Base-by-base conservation (phyloP, 2,113 vertebrate genomes). In the Epinephelus cyanopodus region DNA sequence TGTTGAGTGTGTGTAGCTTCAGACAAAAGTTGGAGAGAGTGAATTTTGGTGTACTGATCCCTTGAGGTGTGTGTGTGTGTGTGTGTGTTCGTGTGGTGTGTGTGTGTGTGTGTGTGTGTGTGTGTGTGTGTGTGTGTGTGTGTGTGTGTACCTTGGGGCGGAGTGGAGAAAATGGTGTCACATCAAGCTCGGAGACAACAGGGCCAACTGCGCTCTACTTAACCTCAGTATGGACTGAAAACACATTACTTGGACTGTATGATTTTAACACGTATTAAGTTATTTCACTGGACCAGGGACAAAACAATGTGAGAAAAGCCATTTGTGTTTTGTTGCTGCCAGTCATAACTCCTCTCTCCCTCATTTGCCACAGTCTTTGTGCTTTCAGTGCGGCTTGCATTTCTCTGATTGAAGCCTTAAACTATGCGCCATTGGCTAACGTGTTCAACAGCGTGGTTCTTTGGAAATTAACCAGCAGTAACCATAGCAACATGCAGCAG, bases 161-260 rank as follows among this genome's bases (percentile, higher is more conserved):
- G 56, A 80, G 71, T 83, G 66, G 69, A 75, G 65, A 56, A 84
- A 90, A 93, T 82, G 56, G 87, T 87, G 83, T 85, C 89, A 79
- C 66, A 71, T 83, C 74, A 81, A 89, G 68, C 85, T 76, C 7
- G 14, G 65, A 87, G 77, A 89, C 82, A 84, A 83, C 79, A 75
- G 50, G 77, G 68, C 54, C 68, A 56, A 73, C 72, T 66, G 74
- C 13, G 68, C 74, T 90, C 71, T 54, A 66, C 39, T 87, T 84
- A 77, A 87, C 85, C 89, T 87, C 60, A 52, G 50, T 62, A 3
- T 84, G 68, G 74, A 68, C 81, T 61, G 5, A 74, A 75, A 57
- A 71, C 67, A 48, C 21, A 64, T 33, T 39, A 72, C 60, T 37
- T 66, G 48, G 18, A 12, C 71, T 50, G 0, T 3, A 0, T 29